Base-by-base conservation (phyloP, 2,888 invertebrate genomes). In the Hirtodrosophila confusa region DNA sequence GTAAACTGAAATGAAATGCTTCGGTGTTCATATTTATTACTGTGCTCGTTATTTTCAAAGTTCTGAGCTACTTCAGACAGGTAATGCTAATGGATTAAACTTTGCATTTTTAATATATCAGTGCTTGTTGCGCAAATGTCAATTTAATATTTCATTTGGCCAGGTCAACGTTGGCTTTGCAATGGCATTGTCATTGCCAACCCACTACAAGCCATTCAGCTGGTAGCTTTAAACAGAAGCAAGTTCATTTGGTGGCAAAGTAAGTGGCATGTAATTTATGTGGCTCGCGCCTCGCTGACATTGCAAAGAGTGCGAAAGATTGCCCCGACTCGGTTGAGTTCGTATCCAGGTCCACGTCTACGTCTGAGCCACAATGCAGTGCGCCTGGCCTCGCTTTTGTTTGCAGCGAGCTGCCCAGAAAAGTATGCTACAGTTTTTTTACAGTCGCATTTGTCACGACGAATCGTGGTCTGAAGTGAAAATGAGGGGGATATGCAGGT, bases 251-350 rank as follows among this genome's bases (percentile, higher is more conserved):
- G 29, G 35, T 40, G 39, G 51, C 49, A 68, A 76, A 83, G 80
- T 73, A 73, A 82, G 80, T 82, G 80, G 64, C 83, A 60, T 65
- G 73, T 83, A 87, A 87, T 87, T 82, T 82, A 87, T 82, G 73
- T 72, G 68, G n/a, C 50, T 23, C 33, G 43, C 63, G 57, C 65
- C 29, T 44, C 48, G 57, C 44, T 78, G 66, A 56, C 60, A 69
- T 47, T 69, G 67, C 53, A 57, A 55, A 73, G 60, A 75, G 66
- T 73, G 83, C 65, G 68, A 85, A 76, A 76, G 31, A 68, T 58
- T 69, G 80, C 83, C 73, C 36, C 64, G 61, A 73, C 80, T 41
- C 47, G 51, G 39, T 10, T 27, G 9, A 12, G 31, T n/a, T 31
- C 35, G 12, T 39, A 31, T 5, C 35, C 40, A 41, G 3, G 39